Base-by-base conservation (phyloP, 2,113 vertebrate species). In the Puffinus mauretanicus region DNA sequence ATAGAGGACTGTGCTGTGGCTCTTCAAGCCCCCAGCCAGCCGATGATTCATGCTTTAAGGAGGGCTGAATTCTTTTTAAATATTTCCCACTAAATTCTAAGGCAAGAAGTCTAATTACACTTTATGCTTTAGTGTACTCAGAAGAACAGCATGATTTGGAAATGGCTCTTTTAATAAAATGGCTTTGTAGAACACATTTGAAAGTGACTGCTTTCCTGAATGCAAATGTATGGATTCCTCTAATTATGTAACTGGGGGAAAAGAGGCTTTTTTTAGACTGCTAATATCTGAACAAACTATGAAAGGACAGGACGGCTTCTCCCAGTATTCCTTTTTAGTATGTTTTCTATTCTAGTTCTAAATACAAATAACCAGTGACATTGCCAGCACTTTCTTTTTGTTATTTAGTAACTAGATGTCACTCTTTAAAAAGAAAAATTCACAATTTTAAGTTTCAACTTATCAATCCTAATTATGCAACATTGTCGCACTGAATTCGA, bases 71-170 rank as follows among this genome's bases (percentile, higher is more conserved):
- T 90, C 58, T 84, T 85, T 89, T 93, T 17, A 85, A 94, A 76
- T 4, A 2, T 90, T 95, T 89, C 54, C 87, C 57, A 88, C 73
- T 80, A 54, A 82, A 95, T 93, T 96, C 92, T 90, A 79, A 97
- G 66, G 87, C 90, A 96, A 91, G 54, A 93, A 94, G 54, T 96
- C 96, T 96, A 96, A 97, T 96, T 96, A 90, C 94, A 85, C 93
- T 96, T 94, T 76, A 96, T 87, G 81, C 81, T 91, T 96, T 96
- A 93, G 87, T 34, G 0, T 84, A 87, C 90, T 96, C 90, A 96
- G 93, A 95, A 92, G 95, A 96, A 94, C 95, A 95, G 96, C 88
- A 70, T 94, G 93, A 92, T 92, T 96, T 97, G 66, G 83, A 96
- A 96, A 94, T 85, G 84, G 81, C 20, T 91, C 65, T 96, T 95